Evolutionary conservation across 2,888 invertebrate genomes (phyloP), one percentile per base, ranked within the genome.

Genomic region (Malthinus flaveolus): DNA sequence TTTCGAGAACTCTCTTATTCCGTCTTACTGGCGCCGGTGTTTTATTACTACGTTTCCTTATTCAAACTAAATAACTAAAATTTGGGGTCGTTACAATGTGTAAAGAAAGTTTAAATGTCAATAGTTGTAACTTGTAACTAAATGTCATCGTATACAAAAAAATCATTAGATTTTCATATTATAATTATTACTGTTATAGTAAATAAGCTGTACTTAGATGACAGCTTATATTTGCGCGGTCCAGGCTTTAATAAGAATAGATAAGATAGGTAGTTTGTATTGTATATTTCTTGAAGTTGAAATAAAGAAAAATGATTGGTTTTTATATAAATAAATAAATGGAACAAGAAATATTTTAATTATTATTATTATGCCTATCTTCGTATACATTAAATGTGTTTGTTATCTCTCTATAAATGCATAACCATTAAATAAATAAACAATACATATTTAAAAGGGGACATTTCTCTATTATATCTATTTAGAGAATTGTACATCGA

Each of bases 221-320:
- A 66, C 65, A 61, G 64, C 54, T 59, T 51, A 57, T 59, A 42
- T 37, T 63, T 62, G 60, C 60, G 67, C 66, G 67, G 67, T 67
- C 67, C 67, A 67, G 67, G 66, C 66, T 67, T 67, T 66, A 67
- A 67, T 53, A 61, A 56, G 35, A 52, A 23, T 35, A 52, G 51
- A 31, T 48, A 34, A 46, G 49, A 54, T 49, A 49, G 46, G 54
- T 45, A 31, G 12, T 9, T 32, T 46, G 48, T 13, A 15, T 35
- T 47, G 37, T 36, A 49, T 39, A 58, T 50, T 48, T 49, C 53
- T 37, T 53, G 53, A 42, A 49, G 23, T 11, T 3, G 32, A 10
- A 35, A 9, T 3, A 23, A 2, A 23, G 5, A 23, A 23, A 5
- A 23, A 23, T 5, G 23, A 23, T 23, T 2, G 23, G 3, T 23